phyloP scores from a whole-genome alignment of 2,888 invertebrate species.

The Coleophora flavipennella region DNA sequence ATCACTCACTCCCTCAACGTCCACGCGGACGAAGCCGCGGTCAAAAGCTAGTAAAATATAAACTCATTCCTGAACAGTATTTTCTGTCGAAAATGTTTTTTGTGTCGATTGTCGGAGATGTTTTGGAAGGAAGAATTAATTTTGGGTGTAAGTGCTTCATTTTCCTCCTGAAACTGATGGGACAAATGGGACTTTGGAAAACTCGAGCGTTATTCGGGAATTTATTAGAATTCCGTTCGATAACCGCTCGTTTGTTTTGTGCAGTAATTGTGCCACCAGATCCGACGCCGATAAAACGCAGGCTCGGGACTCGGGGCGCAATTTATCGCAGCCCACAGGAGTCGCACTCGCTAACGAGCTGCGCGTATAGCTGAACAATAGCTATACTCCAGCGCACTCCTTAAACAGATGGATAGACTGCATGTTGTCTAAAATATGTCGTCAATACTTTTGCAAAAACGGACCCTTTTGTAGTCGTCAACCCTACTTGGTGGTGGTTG shows the following conservation, averaged over 20 bases:
- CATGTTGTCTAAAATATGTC: constrained; percentile 7
- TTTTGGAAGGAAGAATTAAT: no score
- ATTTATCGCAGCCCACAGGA: constrained; percentile 36
- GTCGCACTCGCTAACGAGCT: constrained; percentile 35
- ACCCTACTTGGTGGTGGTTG: constrained; percentile 11
- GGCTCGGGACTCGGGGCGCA: constrained; percentile 40
- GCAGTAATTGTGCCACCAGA: constrained; percentile 42
- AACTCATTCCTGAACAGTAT: no score
- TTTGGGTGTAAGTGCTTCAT: no score
- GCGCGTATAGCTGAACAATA: constrained; percentile 11
- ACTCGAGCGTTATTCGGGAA: constrained; percentile 8
- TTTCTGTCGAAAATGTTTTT: no score
- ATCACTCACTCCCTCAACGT: no score
- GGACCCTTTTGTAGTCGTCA: constrained; percentile 21
- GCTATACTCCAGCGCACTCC: constrained; percentile 21
- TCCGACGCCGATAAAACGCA: constrained; percentile 42
- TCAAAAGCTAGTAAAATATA: no score
- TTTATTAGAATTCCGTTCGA: constrained; percentile 25
- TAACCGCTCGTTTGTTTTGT: constrained; percentile 44
- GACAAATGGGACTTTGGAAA: background rate
- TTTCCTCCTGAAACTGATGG: no score
- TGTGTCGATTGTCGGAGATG: no score
- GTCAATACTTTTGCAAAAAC: no score
- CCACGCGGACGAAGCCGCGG: no score
- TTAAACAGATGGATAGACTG: constrained; percentile 27